Evolutionary conservation across 2,113 vertebrate species (phyloP), one percentile per base, ranked within the genome.

Genomic region (Dryoscopus gambensis): DNA sequence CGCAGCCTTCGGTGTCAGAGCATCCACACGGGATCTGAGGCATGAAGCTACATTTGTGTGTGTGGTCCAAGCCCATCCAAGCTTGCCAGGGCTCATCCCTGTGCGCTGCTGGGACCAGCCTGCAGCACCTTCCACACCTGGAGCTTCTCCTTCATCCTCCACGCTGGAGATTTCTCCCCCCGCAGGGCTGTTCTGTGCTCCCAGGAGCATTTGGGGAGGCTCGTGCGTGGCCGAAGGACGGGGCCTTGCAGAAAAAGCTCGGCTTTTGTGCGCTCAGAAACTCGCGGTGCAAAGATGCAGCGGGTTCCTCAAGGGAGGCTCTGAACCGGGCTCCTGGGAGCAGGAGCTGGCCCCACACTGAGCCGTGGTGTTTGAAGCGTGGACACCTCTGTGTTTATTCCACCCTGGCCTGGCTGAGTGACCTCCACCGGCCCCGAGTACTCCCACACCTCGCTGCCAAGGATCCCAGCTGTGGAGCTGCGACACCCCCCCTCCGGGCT

Each of bases 281-380:
- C 4, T 2, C 10, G 0, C 2, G 5, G 42, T 0, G 3, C 39
- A 15, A 6, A 46, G 57, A 14, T 3, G 10, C 37, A 2, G 55
- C 1, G 3, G 24, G 52, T 1, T 52, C 40, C 15, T 20, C 35
- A 1, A 3, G 47, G 3, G 25, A 10, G 13, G 52, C 39, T 46
- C 37, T 19, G 27, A 19, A 5, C 40, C 3, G 23, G 39, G 13
- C 7, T 22, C 49, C 49, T 7, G 24, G 40, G 15, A 60, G 64
- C 44, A 24, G 33, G n/a, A 17, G 30, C 2, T 35, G 71, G 31
- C 27, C 7, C 15, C 80, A n/a, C 30, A 0, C 9, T 2, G 56
- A 10, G 49, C 5, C 1, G 2, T 1, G 44, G 23, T 10, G 42
- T 12, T 10, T 28, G n/a, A 6, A 46, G 37, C 18, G 14, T 1